Evolutionary conservation across 2,113 vertebrate species (phyloP), one percentile per base, ranked within the genome.

Genomic region (Muntiacus reevesi): DNA sequence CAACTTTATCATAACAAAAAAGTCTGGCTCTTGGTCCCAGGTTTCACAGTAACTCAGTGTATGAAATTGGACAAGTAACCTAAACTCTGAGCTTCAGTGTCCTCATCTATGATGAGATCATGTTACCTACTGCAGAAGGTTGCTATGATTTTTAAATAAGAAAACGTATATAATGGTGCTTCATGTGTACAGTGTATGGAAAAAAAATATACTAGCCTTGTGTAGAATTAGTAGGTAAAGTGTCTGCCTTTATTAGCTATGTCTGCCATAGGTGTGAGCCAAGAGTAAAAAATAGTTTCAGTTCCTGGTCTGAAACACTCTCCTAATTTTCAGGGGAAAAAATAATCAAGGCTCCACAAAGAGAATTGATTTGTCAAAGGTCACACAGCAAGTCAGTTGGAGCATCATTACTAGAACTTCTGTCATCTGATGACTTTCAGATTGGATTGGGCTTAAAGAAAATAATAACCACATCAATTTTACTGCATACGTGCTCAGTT

Each of bases 141-240:
- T 93, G 43, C 21, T 59, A 25, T 60, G 78, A 78, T 89, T 89
- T 96, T 95, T 91, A 89, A 95, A 60, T 74, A 97, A 96, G 40
- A 96, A n/a, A 84, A 83, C 43, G 30, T 74, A 88, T 81, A n/a
- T 81, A 81, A 96, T 43, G 55, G 17, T 67, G 45, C 40, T 92
- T 87, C 16, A 27, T 59, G 62, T 2, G 7, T 64, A 88, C 9
- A 91, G 54, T 21, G 15, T 57, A 55, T 27, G 94, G 47, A 47
- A 54, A 93, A 92, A 94, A 98, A 93, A 60, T 25, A 60, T 19
- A 55, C 3, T 82, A 36, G 15, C 33, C 36, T 94, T 2, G 0
- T 33, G 5, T 84, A 81, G 64, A 88, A 87, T 94, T 74, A 14
- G 40, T 1, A 15, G 47, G 45, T 36, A 92, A 95, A 19, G 27